Base-by-base conservation (phyloP, 2,113 vertebrate genomes). In the Cyphomyrus discorhynchus region DNA sequence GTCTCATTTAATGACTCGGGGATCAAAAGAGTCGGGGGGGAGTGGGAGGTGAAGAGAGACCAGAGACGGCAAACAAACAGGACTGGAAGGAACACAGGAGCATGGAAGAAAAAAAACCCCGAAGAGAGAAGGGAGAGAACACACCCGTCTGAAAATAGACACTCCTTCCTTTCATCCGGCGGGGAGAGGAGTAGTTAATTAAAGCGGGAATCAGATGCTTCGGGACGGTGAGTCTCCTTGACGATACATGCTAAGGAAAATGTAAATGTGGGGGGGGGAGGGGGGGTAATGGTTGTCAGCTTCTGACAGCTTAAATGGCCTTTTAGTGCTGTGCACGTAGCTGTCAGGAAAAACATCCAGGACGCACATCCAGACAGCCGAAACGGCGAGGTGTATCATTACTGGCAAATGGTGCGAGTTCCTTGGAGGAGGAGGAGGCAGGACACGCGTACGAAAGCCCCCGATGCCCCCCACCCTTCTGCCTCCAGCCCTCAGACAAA, bases 231-330 rank as follows among this genome's bases (percentile, higher is more conserved):
- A 96, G 95, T 95, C 95, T 94, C 95, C 95, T 95, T 96, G 95
- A 96, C 95, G 95, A 95, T 90, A 96, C 94, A 89, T 95, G 95
- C 95, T 96, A 96, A 96, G 95, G 96, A 96, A 96, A 96, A 96
- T 97, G 96, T 97, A 96, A 96, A 92, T 92, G 89, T 21, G 27
- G 10, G 62, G 62, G 62, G 58, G 58, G 62, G 58, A 21, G 56
- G 56, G 88, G 90, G 90, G 88, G 90, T 92, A 91, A 92, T 96
- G 96, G 96, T 95, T 97, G 96, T 97, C 97, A 97, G 95, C 95
- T 94, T 94, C 96, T 97, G 97, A 97, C 96, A 97, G 96, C 96
- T 97, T 97, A 97, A 97, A 97, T 97, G 96, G 96, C 96, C 96
- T 97, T 97, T 97, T 97, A 97, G 96, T 97, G 97, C 95, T 94